Percentiles rank a stretch among this genome's conserved stretches.
These are phyloP conservation scores for Falco biarmicus DNA, from an alignment of 2,797 vertebrate species.

Conservation along the genomic window DNA sequence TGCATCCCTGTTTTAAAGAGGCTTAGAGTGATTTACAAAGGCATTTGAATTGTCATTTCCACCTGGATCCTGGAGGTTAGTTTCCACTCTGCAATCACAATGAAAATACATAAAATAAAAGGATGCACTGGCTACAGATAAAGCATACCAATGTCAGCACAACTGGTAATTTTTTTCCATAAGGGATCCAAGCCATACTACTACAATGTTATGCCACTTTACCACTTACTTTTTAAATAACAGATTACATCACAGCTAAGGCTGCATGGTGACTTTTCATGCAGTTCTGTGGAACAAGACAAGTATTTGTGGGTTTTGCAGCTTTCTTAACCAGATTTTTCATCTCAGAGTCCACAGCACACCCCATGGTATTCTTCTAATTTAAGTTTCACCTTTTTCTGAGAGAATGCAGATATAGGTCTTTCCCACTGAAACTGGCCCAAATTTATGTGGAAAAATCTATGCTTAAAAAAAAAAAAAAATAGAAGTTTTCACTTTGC, in stretches of 20 bases:
- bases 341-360: not conserved
- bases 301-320: not conserved
- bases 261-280: not conserved
- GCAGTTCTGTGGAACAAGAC: not conserved
- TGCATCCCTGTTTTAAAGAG: not conserved
- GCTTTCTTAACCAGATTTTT: not conserved
- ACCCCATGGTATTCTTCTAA: not conserved
- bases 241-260: not conserved
- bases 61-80: not conserved
- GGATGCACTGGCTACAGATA: not conserved
- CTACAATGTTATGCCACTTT: not conserved
- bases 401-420: not conserved
- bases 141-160: not conserved
- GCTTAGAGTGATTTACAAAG: slow-evolving; percentile 32
- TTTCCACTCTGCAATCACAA: not conserved
- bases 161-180: not conserved
- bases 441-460: not conserved
- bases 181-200: not conserved
- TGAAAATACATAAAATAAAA: not conserved
- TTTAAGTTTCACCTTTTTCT: not conserved
- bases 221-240: not conserved
- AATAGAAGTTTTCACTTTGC: not conserved
- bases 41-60: not conserved
- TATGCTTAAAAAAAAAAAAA: not conserved
- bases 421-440: not conserved